phyloP scores from a whole-genome alignment of 2,888 invertebrate species.

The Latrodectus elegans region DNA sequence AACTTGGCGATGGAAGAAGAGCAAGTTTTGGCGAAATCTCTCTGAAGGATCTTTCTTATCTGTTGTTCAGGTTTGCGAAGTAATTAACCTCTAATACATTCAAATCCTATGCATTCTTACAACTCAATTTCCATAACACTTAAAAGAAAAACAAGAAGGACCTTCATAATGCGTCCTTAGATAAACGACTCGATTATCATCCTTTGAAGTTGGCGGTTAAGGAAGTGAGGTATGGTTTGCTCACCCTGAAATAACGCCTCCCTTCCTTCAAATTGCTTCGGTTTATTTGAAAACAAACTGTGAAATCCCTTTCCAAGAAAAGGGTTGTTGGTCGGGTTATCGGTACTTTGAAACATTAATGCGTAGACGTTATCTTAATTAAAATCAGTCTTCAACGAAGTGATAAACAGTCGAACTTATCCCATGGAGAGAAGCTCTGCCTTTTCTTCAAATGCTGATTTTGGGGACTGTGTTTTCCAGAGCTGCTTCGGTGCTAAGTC shows the following conservation, averaged over 20 bases:
- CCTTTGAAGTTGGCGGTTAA: no score
- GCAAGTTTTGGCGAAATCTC: background rate
- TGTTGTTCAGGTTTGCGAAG: background rate
- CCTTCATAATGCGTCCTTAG: background rate
- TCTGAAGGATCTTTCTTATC: background rate
- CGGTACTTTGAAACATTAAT: slow-evolving; percentile 6
- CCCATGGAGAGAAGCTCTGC: no score
- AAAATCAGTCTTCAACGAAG: slow-evolving; percentile 28
- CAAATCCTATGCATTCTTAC: slow-evolving; percentile 28
- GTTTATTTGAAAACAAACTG: background rate
- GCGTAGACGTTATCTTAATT: slow-evolving; percentile 37
- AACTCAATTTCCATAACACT: slow-evolving; percentile 9
- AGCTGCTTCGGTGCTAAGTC: no score
- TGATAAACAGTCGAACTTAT: slow-evolving; percentile 5
- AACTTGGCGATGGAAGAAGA: background rate
- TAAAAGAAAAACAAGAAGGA: background rate
- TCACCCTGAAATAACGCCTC: background rate
- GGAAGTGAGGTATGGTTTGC: no score
- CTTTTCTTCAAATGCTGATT: no score
- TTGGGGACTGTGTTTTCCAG: no score
- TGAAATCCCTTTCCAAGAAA: background rate
- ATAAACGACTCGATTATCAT: background rate
- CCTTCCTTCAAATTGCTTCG: background rate
- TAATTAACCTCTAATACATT: slow-evolving; percentile 43
- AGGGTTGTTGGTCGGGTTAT: background rate